Percentiles rank a stretch among this genome's conserved stretches.
These are phyloP conservation scores for Cassiopea andromeda DNA, from an alignment of 30 jellyfish, hydroid and myxozoan species.

Conservation along the genomic window DNA sequence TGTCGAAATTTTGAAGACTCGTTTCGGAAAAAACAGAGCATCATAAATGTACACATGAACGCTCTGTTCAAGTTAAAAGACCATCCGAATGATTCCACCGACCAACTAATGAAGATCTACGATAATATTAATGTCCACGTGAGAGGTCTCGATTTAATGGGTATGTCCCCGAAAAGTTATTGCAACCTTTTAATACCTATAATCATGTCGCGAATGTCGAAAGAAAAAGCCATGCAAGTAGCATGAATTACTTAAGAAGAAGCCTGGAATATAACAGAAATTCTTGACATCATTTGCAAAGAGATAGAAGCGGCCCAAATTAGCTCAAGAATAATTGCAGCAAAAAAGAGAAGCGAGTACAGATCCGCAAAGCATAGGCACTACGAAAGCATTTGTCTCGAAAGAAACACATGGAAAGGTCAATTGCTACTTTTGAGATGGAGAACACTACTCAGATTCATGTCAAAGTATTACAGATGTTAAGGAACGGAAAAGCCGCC, in stretches of 20 bases:
- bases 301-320: not conserved
- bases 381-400: not conserved
- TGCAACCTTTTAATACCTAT: constrained; percentile 27
- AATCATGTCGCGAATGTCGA: constrained; percentile 44
- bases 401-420: not conserved
- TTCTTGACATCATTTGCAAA: constrained; percentile 14
- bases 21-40: not conserved
- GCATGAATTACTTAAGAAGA: constrained; percentile 34
- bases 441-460: constrained; percentile 22
- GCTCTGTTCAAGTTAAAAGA: not conserved
- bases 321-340: too few relatives aligned
- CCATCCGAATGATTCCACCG: not conserved
- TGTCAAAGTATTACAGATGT: constrained; percentile 23
- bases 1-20: not conserved
- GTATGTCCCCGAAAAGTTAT: constrained; percentile 40
- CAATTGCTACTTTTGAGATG: constrained; percentile 27
- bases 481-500: constrained; percentile 14
- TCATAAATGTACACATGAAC: not conserved
- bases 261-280: constrained; percentile 30
- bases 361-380: not conserved
- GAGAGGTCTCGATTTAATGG: constrained; percentile 37
- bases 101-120: not conserved
- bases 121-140: constrained; percentile 32
- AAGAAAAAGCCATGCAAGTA: constrained; percentile 42
- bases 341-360: too few relatives aligned